Conservation (phyloP, 2,888 invertebrate species). For the Lepidochitona cinerea region DNA sequence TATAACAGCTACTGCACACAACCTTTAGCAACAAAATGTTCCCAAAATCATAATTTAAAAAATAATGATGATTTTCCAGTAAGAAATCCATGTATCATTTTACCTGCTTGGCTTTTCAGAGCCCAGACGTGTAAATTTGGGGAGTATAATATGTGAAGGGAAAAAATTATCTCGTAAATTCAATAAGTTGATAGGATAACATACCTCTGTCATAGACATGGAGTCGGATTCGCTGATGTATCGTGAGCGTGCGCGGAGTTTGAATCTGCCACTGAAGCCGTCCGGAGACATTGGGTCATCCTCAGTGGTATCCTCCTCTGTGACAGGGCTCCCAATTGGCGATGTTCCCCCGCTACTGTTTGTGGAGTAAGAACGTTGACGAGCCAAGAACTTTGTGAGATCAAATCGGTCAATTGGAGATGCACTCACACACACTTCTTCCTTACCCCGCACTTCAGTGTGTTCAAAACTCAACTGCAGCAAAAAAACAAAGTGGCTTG, state of each 20-base stretch:
- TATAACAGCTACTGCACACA: too few species aligned
- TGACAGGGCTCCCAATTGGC: conserved; percentile 24
- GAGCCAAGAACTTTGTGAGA: conserved; percentile 64
- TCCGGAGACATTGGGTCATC: conserved; percentile 58
- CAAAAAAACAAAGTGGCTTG: too few species aligned
- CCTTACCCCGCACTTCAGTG: conserved; percentile 67
- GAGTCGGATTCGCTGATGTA: conserved; percentile 50
- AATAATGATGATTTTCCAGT: too few species aligned
- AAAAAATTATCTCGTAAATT: too few species aligned
- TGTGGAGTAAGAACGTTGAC: conserved; percentile 57
- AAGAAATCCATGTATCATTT: too few species aligned
- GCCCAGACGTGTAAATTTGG: too few species aligned
- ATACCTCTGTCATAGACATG: conserved; percentile 52
- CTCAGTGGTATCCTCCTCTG: conserved; percentile 25
- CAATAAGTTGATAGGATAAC: too few species aligned
- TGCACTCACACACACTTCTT: conserved; percentile 68
- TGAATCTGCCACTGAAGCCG: conserved; percentile 31
- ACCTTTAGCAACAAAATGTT: too few species aligned
- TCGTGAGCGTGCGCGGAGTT: conserved; percentile 23
- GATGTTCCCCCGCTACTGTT: conserved; percentile 40
- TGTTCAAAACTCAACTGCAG: conserved; percentile 2
- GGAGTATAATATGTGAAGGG: too few species aligned
- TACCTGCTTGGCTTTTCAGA: too few species aligned
- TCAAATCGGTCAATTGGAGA: conserved; percentile 64
- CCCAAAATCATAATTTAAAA: too few species aligned